phyloP scores from a whole-genome alignment of 2,113 vertebrate species.

The Chlorodrepanis virens region DNA sequence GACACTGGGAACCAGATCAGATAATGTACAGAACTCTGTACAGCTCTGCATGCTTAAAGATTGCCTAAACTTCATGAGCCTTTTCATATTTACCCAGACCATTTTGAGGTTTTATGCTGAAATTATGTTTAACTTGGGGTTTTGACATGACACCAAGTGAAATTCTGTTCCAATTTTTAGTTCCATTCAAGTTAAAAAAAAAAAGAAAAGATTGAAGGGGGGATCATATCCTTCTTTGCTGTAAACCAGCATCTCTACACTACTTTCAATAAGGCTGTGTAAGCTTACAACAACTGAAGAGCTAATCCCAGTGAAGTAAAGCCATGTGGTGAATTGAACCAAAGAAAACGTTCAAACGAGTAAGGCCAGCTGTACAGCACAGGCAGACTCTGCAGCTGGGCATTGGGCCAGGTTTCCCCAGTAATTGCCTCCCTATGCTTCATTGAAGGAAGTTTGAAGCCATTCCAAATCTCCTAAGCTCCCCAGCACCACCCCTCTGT shows the following conservation, averaged over 20 bases:
- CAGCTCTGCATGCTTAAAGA: background rate
- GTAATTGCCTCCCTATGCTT: slow-evolving; percentile 54
- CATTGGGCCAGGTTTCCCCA: slow-evolving; percentile 24
- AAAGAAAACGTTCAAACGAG: slow-evolving; percentile 58
- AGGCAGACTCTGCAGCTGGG: slow-evolving; percentile 36
- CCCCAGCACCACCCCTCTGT: slow-evolving; percentile 25
- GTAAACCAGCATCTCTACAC: background rate
- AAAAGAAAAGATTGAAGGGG: background rate
- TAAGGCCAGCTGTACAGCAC: slow-evolving; percentile 35
- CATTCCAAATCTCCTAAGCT: slow-evolving; percentile 41
- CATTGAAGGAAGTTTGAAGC: slow-evolving; percentile 50
- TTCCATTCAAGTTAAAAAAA: background rate
- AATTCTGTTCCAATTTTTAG: background rate
- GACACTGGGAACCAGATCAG: background rate
- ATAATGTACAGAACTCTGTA: background rate
- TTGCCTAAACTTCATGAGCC: background rate
- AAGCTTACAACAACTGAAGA: slow-evolving; percentile 3
- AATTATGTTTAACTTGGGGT: background rate
- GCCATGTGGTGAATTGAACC: slow-evolving; percentile 28
- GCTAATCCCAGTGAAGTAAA: slow-evolving; percentile 37
- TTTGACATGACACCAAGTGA: background rate
- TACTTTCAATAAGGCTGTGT: background rate
- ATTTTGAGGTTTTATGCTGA: background rate
- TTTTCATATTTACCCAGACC: background rate
- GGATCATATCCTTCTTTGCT: background rate